phyloP scores from a whole-genome alignment of 2,113 vertebrate species.

The Melozone crissalis region DNA sequence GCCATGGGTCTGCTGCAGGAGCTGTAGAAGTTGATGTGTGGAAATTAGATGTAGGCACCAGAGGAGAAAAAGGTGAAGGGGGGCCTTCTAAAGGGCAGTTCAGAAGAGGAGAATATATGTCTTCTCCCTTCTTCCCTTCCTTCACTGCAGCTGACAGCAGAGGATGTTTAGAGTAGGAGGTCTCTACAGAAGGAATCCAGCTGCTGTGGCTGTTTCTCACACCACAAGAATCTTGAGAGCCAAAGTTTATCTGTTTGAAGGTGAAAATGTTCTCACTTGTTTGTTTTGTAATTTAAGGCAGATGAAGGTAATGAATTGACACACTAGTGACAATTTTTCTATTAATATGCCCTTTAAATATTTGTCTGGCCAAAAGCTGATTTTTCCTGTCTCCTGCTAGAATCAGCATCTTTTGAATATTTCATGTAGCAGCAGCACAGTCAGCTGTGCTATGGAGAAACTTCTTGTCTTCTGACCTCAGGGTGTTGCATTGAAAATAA shows the following conservation, averaged over 20 bases:
- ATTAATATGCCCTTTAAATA: background rate
- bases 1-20: background rate
- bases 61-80: background rate
- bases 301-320: background rate
- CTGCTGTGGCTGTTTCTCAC: background rate
- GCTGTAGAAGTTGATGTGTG: background rate
- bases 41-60: background rate
- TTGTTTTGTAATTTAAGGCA: background rate
- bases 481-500: background rate
- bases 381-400: background rate
- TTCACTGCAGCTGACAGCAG: background rate
- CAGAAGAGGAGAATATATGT: background rate
- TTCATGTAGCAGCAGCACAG: background rate
- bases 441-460: background rate
- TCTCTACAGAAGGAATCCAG: background rate
- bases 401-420: background rate
- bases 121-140: background rate
- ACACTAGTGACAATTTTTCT: background rate
- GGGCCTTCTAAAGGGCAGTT: background rate
- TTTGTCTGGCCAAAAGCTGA: background rate
- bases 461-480: background rate
- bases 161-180: background rate
- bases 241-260: background rate
- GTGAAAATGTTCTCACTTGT: background rate
- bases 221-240: background rate